Evolutionary conservation across 2,113 vertebrate species (phyloP), one percentile per base, ranked within the genome.

Genomic region (Pithys albifrons): DNA sequence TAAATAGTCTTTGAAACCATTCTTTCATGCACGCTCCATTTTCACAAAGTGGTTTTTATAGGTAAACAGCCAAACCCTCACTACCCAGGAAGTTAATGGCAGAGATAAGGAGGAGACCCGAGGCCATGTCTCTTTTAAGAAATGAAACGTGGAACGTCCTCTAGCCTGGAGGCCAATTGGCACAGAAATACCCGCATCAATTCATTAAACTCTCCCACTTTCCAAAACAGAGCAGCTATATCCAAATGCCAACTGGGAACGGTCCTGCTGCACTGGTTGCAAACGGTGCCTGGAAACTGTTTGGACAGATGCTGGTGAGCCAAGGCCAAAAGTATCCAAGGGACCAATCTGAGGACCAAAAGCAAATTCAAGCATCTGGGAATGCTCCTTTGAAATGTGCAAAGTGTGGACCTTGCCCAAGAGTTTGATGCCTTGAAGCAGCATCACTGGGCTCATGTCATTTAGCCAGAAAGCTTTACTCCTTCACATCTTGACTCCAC

Each of bases 61-160:
- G 83, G 93, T 95, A 75, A 96, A 87, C 52, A 88, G 83, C 92
- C 92, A 95, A 93, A 76, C 45, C 69, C 65, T 90, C 69, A 8
- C 85, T 93, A 85, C 85, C 92, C 90, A 91, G 85, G 88, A 93
- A 96, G 92, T 72, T 45, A 84, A 75, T 46, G 85, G 88, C 83
- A 91, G 64, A 95, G 95, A 96, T 95, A 93, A 95, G 95, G 52
- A 91, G 67, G 71, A 95, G 83, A 91, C 72, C 83, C 4, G 8
- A 91, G 90, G 90, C 73, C 92, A 69, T 91, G 93, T 94, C 95
- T 95, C 35, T 95, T 97, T 87, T 31, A 93, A 91, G 89, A 92
- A 92, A 93, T 87, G 75, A 91, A 96, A 95, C 55, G 19, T 2
- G 62, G 76, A 87, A 93, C 64, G 70, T 76, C 91, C 29, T 83